phyloP scores from a whole-genome alignment of 2,888 invertebrate species.

The Lasioglossum zephyrum region DNA sequence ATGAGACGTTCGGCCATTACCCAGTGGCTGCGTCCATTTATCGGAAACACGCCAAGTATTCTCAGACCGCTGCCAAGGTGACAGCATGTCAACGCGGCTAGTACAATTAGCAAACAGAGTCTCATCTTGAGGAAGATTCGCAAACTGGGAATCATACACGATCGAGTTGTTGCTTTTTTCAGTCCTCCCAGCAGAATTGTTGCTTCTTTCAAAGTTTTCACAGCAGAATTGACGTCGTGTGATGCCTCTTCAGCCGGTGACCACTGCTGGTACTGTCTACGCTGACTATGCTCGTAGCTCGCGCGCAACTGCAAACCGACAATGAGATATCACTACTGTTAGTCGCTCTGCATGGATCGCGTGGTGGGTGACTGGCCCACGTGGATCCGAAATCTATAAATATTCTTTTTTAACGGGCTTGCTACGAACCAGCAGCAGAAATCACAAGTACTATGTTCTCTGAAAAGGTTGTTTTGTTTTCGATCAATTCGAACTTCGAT shows the following conservation, averaged over 20 bases:
- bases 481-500: too few species aligned
- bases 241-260: too few species aligned
- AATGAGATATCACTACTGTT: background rate
- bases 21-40: slow-evolving; percentile 85
- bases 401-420: too few species aligned
- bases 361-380: background rate
- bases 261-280: too few species aligned
- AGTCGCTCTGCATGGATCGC: background rate
- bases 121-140: slow-evolving; percentile 33
- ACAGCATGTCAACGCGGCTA: slow-evolving; percentile 11
- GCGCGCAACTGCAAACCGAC: background rate
- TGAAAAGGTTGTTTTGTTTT: too few species aligned
- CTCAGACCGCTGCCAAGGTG: slow-evolving; percentile 77
- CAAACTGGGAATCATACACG: too few species aligned
- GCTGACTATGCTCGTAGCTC: background rate
- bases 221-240: background rate
- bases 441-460: too few species aligned
- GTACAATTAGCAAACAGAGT: background rate
- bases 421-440: too few species aligned
- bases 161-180: too few species aligned
- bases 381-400: background rate
- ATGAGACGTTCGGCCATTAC: slow-evolving; percentile 84
- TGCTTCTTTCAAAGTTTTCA: background rate
- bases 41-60: slow-evolving; percentile 85
- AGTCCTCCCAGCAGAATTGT: too few species aligned